Evolutionary conservation across 2,888 invertebrate species (phyloP), one percentile per base, ranked within the genome.

Genomic region (Gerris lacustris): DNA sequence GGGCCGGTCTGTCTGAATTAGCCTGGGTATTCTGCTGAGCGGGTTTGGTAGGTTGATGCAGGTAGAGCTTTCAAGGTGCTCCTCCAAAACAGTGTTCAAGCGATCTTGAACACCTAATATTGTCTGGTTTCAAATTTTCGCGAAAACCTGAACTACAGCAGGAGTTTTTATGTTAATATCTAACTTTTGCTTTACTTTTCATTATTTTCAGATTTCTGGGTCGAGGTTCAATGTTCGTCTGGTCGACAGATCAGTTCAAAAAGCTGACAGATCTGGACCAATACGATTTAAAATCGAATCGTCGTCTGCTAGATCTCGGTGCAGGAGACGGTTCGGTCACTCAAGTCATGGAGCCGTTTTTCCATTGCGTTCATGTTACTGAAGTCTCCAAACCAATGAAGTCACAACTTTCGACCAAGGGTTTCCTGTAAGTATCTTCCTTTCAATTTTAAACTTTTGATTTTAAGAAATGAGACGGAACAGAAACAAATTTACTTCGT

Each of bases 261-360:
- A 81, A 82, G 71, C 82, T 95, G 75, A 81, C 91, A 75, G 80
- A 80, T 68, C 15, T 11, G 11, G 9, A 9, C 1, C 55, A 55
- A 55, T 9, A 55, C 11, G 55, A 55, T 55, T 55, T 55, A 5
- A 55, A 9, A 5, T 18, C 15, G 9, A 31, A 31, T n/a, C 79
- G 78, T 6, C 79, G 80, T 66, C 71, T 77, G 67, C 73, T 76
- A 43, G 77, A 77, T 67, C 70, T 77, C 70, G 97, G 97, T 67
- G 96, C 97, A 5, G 97, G 97, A 2, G 97, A 98, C 82, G 98
- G 98, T 0, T 90, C 91, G 78, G 94, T 96, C 69, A 96, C 96
- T 63, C 83, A 88, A 18, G 86, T 89, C 72, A 86, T 96, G 81
- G 86, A 89, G 0, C 84, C 86, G 69, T 85, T 91, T 73, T 94